phyloP scores from a whole-genome alignment of 2,888 invertebrate genomes.

The Antheraea assamensis region DNA sequence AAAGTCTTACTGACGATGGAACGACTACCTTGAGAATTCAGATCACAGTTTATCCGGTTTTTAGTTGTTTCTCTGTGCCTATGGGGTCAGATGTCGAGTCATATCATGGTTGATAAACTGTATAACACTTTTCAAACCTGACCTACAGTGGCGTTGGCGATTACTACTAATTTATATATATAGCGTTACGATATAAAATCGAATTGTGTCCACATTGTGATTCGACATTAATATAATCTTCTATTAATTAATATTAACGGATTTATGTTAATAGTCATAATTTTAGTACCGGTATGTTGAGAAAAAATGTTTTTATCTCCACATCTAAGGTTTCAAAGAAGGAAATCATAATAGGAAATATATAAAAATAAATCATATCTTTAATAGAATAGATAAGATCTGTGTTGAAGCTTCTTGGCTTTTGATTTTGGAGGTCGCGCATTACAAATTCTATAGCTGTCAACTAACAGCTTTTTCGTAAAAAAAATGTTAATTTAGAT shows the following conservation, averaged over 20 bases:
- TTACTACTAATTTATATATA: not conserved
- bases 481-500: not conserved
- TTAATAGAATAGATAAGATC: conserved; percentile 20
- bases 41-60: not conserved
- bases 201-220: not conserved
- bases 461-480: not conserved
- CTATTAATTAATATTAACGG: conserved; percentile 43
- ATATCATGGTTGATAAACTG: not conserved
- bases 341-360: conserved; percentile 21
- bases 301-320: conserved; percentile 28
- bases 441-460: conserved; percentile 12
- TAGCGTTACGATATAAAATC: not conserved
- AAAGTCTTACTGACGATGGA: not conserved
- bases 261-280: conserved; percentile 40
- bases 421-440: conserved; percentile 1
- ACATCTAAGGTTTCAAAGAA: conserved; percentile 33
- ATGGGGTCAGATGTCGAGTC: not conserved
- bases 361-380: conserved; percentile 20
- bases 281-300: conserved; percentile 33
- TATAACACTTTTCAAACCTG: not conserved
- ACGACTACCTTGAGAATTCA: not conserved
- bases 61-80: not conserved
- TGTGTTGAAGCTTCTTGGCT: not conserved
- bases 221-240: conserved; percentile 9
- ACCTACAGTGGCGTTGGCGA: not conserved